phyloP scores from a whole-genome alignment of 2,797 vertebrate genomes.

The Xiphophorus birchmanni region DNA sequence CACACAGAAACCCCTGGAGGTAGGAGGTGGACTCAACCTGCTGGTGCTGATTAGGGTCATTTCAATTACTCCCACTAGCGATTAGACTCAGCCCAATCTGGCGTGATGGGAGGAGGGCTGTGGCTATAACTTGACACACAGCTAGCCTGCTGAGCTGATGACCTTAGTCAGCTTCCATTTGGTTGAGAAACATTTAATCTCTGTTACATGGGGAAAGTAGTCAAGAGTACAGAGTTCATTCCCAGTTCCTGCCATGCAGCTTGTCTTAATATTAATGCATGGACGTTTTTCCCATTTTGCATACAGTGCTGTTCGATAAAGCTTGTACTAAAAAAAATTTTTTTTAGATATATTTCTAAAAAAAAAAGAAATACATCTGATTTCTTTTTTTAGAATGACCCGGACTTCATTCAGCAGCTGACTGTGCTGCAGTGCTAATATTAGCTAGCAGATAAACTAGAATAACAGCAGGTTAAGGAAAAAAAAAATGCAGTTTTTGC shows the following conservation, averaged over 20 bases:
- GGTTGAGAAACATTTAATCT: slow-evolving; percentile 31
- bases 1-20: not conserved
- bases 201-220: not conserved
- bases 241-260: not conserved
- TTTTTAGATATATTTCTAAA: no score
- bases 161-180: slow-evolving; percentile 40
- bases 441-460: not conserved
- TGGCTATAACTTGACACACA: slow-evolving; percentile 31
- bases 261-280: not conserved
- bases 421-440: not conserved
- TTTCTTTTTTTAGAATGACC: not conserved
- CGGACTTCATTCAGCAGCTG: not conserved
- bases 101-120: slow-evolving; percentile 24
- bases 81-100: slow-evolving; percentile 65
- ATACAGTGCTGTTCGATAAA: not conserved
- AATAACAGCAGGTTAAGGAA: not conserved
- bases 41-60: slow-evolving; percentile 63
- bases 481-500: not conserved
- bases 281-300: not conserved
- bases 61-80: slow-evolving; percentile 54
- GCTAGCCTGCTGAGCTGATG: slow-evolving; percentile 20
- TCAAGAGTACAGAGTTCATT: not conserved
- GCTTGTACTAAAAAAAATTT: not conserved
- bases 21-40: slow-evolving; percentile 31
- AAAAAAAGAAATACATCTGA: not conserved